These are phyloP conservation scores for Simalia tracyae DNA, from an alignment of 2,797 vertebrate genomes.

Conservation along the genomic window DNA sequence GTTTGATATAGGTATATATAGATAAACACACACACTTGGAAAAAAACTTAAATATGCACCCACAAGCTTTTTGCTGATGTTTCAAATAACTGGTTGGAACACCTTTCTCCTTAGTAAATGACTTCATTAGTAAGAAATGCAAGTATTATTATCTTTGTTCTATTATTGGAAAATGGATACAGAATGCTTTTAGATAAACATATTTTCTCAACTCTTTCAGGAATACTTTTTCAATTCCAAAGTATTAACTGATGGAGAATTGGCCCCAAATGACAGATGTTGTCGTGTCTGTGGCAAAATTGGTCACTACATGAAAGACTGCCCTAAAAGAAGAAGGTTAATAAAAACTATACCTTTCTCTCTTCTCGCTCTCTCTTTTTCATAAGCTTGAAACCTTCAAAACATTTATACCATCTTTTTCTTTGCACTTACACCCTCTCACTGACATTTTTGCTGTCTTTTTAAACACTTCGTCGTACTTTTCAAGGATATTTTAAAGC, in stretches of 20 bases:
- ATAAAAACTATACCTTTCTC: constrained; percentile 22
- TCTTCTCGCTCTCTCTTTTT: not conserved
- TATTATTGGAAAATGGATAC: constrained; percentile 30
- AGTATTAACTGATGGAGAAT: constrained; percentile 93
- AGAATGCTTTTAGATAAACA: constrained; percentile 20
- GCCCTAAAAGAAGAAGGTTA: constrained; percentile 96
- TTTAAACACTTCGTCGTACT: not conserved
- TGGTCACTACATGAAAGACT: constrained; percentile 99
- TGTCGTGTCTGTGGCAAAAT: constrained; percentile 98
- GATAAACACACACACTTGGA: not conserved
- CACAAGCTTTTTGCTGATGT: not conserved
- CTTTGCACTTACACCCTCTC: not conserved
- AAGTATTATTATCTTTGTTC: not conserved
- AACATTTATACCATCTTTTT: not conserved
- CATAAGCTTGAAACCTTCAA: not conserved
- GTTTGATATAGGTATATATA: not conserved
- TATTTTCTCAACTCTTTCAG: constrained; percentile 68
- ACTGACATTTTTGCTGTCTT: not conserved
- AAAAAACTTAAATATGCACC: not conserved
- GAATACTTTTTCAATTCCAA: constrained; percentile 98
- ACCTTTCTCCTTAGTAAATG: not conserved
- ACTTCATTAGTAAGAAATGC: not conserved
- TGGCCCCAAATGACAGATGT: constrained; percentile 97
- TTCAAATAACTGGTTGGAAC: not conserved
- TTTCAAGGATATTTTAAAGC: constrained; percentile 12